These are phyloP conservation scores for Lithophane ornitopus DNA, from an alignment of 2,888 invertebrate species.

Conservation along the genomic window DNA sequence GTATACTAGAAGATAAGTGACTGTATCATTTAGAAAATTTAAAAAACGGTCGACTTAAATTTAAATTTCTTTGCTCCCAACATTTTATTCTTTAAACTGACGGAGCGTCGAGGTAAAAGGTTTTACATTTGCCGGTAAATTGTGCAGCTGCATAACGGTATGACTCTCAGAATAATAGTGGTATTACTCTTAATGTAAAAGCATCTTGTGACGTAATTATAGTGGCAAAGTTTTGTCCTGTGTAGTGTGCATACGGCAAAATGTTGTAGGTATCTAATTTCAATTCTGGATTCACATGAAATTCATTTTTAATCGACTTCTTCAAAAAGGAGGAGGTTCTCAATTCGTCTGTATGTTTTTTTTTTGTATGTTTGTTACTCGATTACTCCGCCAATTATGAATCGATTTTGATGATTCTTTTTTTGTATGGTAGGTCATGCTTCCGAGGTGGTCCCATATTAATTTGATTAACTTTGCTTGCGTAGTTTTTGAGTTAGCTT, in stretches of 20 bases:
- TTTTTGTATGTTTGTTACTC: too few relatives aligned
- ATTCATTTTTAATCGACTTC: too few relatives aligned
- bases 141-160: slow-evolving; percentile 8
- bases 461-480: too few relatives aligned
- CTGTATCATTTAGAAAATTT: not conserved
- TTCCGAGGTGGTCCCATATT: too few relatives aligned
- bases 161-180: slow-evolving; percentile 16
- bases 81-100: slow-evolving; percentile 26
- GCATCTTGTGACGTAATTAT: slow-evolving; percentile 4
- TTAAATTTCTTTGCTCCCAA: slow-evolving; percentile 35
- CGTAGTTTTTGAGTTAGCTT: too few relatives aligned
- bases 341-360: too few relatives aligned
- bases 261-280: not conserved
- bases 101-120: slow-evolving; percentile 7
- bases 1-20: slow-evolving; percentile 7
- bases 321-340: too few relatives aligned
- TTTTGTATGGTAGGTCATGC: too few relatives aligned
- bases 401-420: too few relatives aligned
- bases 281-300: slow-evolving; percentile 4
- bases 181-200: slow-evolving; percentile 15
- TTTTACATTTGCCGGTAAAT: slow-evolving; percentile 21
- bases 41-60: slow-evolving; percentile 11
- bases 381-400: too few relatives aligned
- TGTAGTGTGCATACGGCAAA: not conserved
- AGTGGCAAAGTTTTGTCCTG: not conserved